Evolutionary conservation across 2,797 vertebrate genomes (phyloP).

Genomic region (Notolabrus celidotus): DNA sequence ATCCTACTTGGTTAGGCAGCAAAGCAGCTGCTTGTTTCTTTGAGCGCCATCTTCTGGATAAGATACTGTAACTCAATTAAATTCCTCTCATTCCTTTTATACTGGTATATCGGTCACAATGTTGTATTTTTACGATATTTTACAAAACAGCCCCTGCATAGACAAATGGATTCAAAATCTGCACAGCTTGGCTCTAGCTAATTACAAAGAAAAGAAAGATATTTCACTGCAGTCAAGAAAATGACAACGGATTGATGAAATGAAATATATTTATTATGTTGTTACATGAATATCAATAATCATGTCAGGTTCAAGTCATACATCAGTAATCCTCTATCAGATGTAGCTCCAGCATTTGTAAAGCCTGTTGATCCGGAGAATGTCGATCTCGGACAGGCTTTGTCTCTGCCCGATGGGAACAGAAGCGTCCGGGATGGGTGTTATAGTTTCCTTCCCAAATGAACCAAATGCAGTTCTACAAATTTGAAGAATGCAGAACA

Average conservation of each 20-base stretch:
- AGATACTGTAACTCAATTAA: too few species aligned
- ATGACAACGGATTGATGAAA: background rate
- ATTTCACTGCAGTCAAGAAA: background rate
- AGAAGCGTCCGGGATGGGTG: conserved; percentile 51
- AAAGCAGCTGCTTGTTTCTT: too few species aligned
- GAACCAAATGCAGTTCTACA: conserved; percentile 65
- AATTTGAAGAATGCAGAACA: background rate
- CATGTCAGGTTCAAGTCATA: background rate
- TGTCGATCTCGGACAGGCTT: conserved; percentile 25
- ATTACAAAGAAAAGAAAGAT: background rate
- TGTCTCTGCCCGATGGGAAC: conserved; percentile 57
- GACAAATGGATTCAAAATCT: too few species aligned
- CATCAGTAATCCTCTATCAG: background rate
- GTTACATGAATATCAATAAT: background rate
- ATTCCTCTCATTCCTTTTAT: too few species aligned
- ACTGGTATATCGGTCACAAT: too few species aligned
- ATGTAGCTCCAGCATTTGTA: conserved; percentile 52
- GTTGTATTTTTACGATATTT: too few species aligned
- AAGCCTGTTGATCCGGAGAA: conserved; percentile 69
- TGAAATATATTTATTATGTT: conserved; percentile 10
- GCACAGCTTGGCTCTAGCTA: background rate
- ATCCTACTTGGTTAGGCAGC: too few species aligned
- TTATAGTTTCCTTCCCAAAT: conserved; percentile 21
- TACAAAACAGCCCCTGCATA: too few species aligned
- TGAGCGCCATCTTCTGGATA: too few species aligned